Evolutionary conservation across 23 tunicate genomes (phyloP).

Genomic region (Oikopleura vanhoeffeni): DNA sequence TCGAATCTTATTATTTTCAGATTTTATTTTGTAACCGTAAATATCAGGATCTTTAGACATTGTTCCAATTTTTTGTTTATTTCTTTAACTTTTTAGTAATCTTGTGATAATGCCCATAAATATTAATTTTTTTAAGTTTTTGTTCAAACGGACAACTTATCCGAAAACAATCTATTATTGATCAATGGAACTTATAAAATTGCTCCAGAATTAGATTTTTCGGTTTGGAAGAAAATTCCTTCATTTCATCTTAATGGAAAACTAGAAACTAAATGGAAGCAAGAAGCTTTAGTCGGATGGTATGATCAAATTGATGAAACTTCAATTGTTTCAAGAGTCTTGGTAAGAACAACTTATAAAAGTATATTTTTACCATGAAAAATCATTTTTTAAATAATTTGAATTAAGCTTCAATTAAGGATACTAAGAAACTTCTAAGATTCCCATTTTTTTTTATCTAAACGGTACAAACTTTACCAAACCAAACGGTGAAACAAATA

Average conservation of each 20-base stretch:
- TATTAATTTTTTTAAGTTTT: background rate
- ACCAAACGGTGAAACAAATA: too few relatives aligned
- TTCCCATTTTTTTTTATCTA: too few relatives aligned
- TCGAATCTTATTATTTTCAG: too few relatives aligned
- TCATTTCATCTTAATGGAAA: background rate
- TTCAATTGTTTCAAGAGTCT: background rate
- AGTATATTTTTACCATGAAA: too few relatives aligned
- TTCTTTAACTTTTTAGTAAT: too few relatives aligned
- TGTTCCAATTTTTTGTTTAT: too few relatives aligned
- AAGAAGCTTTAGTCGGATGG: background rate
- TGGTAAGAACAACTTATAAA: background rate
- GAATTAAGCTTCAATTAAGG: background rate
- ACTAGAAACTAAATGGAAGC: background rate
- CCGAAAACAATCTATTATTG: background rate
- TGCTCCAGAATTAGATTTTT: background rate
- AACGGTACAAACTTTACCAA: too few relatives aligned
- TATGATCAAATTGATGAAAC: background rate
- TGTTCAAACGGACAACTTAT: background rate
- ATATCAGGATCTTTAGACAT: too few relatives aligned
- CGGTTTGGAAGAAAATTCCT: background rate
- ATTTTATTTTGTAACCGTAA: too few relatives aligned
- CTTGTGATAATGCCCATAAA: too few relatives aligned
- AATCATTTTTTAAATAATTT: too few relatives aligned
- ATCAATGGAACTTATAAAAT: background rate
- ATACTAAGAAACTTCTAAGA: too few relatives aligned